Evolutionary conservation across 2,797 vertebrate genomes (phyloP), one percentile per base, ranked within the genome.

Genomic region (Arremon aurantiirostris): DNA sequence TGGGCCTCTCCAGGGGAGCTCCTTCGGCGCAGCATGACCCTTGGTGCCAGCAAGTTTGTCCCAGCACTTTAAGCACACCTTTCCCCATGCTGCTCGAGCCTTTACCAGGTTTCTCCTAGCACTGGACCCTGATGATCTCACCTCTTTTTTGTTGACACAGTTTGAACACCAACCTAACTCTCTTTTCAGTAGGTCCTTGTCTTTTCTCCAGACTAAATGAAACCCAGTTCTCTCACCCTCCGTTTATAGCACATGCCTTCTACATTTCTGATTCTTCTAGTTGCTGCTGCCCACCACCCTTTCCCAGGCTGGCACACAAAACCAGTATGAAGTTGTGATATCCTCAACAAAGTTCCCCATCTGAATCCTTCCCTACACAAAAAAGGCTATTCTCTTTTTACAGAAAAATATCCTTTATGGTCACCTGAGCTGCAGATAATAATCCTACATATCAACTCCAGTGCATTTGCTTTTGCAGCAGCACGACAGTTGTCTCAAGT

Each of bases 1-100:
- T 10, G 41, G 52, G 69, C 3, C n/a, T 53, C 64, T 66, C 70
- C 56, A 56, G 32, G 12, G 0, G 0, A 69, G 42, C 11, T 46
- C 22, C 23, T 63, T 81, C 53, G 32, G 30, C 2, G 1, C 34
- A 20, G 19, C 1, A 0, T 0, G 2, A 55, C 39, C 41, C 32
- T 34, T 18, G 3, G 24, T 13, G 46, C 20, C 50, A 56, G 32
- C 50, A 72, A 69, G 27, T 63, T 79, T 20, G 6, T 30, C 68
- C 35, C 5, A 2, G 37, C 1, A 1, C 21, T 64, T 26, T 6
- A 8, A 30, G 28, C 8, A 15, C 27, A 9, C 27, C 41, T 44
- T 35, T 37, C 32, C 14, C 2, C 0, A 13, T 2, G 1, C 1
- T 3, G 60, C 28, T 80, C 28, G 16, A 64, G 53, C 19, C 44